Base-by-base conservation (phyloP, 2,888 invertebrate genomes). In the Heliconius erato region DNA sequence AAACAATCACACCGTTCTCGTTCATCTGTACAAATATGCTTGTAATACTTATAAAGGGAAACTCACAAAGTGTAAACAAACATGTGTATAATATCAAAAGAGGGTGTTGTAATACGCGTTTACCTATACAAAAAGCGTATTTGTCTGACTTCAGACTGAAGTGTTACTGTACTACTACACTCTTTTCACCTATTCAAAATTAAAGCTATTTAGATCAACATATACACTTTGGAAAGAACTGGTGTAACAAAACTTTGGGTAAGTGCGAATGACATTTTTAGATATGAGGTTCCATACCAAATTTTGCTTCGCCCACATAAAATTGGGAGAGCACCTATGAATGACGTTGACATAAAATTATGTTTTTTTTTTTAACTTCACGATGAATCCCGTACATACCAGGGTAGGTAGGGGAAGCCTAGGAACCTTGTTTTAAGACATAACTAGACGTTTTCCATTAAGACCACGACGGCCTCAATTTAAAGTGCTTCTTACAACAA, bases 181-280 rank as follows among this genome's bases (percentile, higher is more conserved):
- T 59, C 32, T 76, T 76, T 59, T 59, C 59, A 76, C 35, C 32
- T 59, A 63, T 59, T 59, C 32, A 32, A 35, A 76, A 59, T 63
- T 76, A 76, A 76, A 26, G 59, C 74, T 35, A 76, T n/a, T 59
- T 59, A 63, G 59, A 76, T 63, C n/a, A 63, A 76, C 59, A 76
- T 32, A 35, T 76, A 76, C 59, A 76, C 59, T 59, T 35, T 63
- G 59, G n/a, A 74, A 23, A 32, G n/a, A 35, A 76, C 59, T 3
- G 16, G 32, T 76, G 16, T 59, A n/a, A 76, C 74, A 76, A 63
- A 59, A 76, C 3, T n/a, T 26, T 2, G 3, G 14, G 71, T 5
- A 7, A 16, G 6, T 44, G 44, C 26, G 71, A 26, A 71, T 3
- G 14, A 7, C 14, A 40, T 0, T 44, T n/a, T 71, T 14, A 4